These are phyloP conservation scores for Lathronympha strigana DNA, from an alignment of 2,888 invertebrate genomes.

Conservation along the genomic window DNA sequence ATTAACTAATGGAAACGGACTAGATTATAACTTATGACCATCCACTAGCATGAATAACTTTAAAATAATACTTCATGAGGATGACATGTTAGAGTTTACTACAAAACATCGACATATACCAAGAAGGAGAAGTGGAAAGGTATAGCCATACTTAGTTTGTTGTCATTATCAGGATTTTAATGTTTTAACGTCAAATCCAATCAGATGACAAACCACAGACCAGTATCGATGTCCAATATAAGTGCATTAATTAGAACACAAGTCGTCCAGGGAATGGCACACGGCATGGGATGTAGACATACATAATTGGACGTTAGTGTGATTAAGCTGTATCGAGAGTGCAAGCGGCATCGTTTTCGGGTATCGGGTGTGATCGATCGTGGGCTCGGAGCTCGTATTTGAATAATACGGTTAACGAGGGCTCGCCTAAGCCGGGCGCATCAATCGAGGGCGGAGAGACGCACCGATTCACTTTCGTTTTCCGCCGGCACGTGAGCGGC, in stretches of 20 bases:
- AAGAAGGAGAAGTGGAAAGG: no score
- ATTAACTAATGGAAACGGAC: no score
- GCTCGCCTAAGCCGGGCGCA: constrained; percentile 71
- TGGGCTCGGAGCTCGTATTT: constrained; percentile 66
- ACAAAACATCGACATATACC: no score
- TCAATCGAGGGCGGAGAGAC: constrained; percentile 78
- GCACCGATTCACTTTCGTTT: constrained; percentile 81
- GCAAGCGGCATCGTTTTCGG: constrained; percentile 52
- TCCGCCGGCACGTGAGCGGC: constrained; percentile 77
- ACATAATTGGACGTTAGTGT: constrained; percentile 52
- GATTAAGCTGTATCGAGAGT: constrained; percentile 61
- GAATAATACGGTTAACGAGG: constrained; percentile 79
- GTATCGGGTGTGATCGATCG: constrained; percentile 63
- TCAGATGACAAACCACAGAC: not conserved
- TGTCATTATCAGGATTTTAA: no score
- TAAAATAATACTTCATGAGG: no score
- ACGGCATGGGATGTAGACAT: constrained; percentile 42
- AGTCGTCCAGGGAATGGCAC: not conserved
- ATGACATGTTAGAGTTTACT: no score
- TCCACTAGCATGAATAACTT: no score
- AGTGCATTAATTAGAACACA: constrained; percentile 11
- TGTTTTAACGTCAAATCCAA: constrained; percentile 3
- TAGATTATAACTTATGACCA: no score
- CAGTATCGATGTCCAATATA: constrained; percentile 43
- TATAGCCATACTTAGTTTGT: no score